phyloP scores from a whole-genome alignment of 1,140 invertebrate species.

The Copidosoma floridanum region DNA sequence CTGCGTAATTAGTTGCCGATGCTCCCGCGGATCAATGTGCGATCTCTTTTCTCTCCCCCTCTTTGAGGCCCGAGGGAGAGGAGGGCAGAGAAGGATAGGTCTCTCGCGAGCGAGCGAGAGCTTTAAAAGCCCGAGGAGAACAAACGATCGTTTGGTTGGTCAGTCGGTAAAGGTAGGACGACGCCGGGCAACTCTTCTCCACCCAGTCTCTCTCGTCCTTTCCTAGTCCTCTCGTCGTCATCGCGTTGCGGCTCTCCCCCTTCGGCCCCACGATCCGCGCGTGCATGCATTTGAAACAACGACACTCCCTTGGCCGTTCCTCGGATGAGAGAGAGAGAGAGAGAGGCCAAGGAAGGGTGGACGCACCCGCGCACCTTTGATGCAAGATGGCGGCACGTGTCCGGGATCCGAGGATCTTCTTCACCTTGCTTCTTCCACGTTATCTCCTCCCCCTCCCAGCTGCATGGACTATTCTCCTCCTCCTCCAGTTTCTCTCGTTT shows the following conservation, averaged over 20 bases:
- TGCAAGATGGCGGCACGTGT: constrained; percentile 8
- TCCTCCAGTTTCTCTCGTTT: neutral
- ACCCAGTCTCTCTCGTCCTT: no score
- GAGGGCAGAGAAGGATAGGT: neutral
- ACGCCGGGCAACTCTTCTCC: constrained; percentile 39
- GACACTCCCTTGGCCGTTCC: constrained; percentile 47
- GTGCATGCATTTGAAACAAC: constrained; percentile 30
- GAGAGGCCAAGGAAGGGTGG: constrained; percentile 40
- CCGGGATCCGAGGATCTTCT: constrained; percentile 4
- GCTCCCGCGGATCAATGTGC: constrained; percentile 55
- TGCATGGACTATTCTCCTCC: constrained; percentile 8
- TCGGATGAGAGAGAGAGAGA: constrained; percentile 27
- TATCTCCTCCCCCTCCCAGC: constrained; percentile 13
- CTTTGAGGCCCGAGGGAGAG: neutral
- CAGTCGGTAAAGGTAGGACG: constrained; percentile 50
- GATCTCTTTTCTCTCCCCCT: constrained; percentile 50
- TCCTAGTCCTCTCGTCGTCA: constrained; percentile 31
- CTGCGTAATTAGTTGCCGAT: constrained; percentile 67
- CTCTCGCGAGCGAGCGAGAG: neutral
- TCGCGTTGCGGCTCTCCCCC: no score
- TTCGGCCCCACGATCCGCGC: no score
- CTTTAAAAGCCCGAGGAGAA: constrained; percentile 36
- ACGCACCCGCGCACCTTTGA: constrained; percentile 31
- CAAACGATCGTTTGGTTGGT: constrained; percentile 57
- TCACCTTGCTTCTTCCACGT: neutral